phyloP scores from a whole-genome alignment of 1,140 invertebrate species.

The Drosophila sproati region DNA sequence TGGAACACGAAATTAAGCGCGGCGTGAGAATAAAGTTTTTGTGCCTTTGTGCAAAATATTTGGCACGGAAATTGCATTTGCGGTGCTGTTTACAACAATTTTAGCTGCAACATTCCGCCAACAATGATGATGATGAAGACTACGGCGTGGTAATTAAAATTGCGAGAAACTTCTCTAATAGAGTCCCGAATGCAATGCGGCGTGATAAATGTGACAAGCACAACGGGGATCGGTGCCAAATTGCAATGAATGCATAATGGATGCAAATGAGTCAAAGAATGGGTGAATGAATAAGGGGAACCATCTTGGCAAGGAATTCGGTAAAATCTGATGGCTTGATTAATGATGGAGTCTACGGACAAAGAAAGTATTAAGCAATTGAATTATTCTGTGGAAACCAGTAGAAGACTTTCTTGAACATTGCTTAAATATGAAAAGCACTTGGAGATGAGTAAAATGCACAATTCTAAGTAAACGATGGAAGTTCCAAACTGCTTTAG shows the following conservation, averaged over 20 bases:
- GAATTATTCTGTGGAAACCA: background rate
- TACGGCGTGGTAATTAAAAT: conserved; percentile 51
- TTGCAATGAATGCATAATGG: conserved; percentile 36
- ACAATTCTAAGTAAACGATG: background rate
- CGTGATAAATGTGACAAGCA: conserved; percentile 34
- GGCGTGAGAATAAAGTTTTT: conserved; percentile 35
- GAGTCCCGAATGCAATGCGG: conserved; percentile 39
- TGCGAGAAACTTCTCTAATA: conserved; percentile 28
- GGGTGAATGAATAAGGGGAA: background rate
- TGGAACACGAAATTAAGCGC: background rate
- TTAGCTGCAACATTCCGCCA: conserved; percentile 32
- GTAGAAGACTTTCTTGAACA: background rate
- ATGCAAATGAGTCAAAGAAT: background rate
- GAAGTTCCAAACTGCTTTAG: background rate
- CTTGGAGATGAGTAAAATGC: background rate
- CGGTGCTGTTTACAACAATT: conserved; percentile 27
- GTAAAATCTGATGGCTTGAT: background rate
- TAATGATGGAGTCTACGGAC: background rate
- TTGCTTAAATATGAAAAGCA: no score
- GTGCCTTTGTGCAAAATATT: conserved; percentile 39
- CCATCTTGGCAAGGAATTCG: background rate
- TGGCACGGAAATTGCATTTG: conserved; percentile 46
- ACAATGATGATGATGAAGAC: conserved; percentile 25
- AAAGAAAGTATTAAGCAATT: background rate
- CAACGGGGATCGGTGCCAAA: conserved; percentile 42